These are phyloP conservation scores for Campylomormyrus tamandua DNA, from an alignment of 2,113 vertebrate genomes.

Conservation along the genomic window DNA sequence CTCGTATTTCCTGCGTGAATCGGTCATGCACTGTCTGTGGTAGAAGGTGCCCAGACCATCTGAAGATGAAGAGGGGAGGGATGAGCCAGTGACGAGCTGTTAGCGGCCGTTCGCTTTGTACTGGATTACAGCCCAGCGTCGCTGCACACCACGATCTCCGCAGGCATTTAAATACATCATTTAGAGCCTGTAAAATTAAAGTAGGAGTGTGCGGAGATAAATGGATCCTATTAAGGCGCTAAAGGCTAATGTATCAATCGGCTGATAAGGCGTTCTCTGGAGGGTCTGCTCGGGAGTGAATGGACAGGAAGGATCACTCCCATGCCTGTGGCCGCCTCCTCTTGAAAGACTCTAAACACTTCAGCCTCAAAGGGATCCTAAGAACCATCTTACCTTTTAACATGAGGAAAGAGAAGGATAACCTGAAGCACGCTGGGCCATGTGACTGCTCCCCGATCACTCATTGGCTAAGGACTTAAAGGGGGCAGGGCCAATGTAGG, in stretches of 20 bases:
- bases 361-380: constrained; percentile 46
- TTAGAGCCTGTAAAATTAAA: constrained; percentile 53
- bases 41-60: not conserved
- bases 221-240: constrained; percentile 57
- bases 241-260: constrained; percentile 56
- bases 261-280: constrained; percentile 50
- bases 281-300: constrained; percentile 33
- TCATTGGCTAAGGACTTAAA: not conserved
- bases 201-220: constrained; percentile 54
- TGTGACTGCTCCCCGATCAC: not conserved
- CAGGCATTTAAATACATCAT: constrained; percentile 55
- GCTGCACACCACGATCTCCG: constrained; percentile 53
- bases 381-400: constrained; percentile 54
- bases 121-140: constrained; percentile 20
- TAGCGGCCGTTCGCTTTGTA: constrained; percentile 49
- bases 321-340: not conserved
- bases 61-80: not conserved
- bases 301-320: constrained; percentile 14
- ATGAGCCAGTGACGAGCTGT: constrained; percentile 44
- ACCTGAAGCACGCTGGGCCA: not conserved
- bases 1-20: not conserved
- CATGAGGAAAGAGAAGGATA: not conserved
- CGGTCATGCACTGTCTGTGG: not conserved
- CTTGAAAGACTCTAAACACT: constrained; percentile 25
- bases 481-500: not conserved